Conservation (phyloP, 2,888 invertebrate genomes). For the Apamea sordens region DNA sequence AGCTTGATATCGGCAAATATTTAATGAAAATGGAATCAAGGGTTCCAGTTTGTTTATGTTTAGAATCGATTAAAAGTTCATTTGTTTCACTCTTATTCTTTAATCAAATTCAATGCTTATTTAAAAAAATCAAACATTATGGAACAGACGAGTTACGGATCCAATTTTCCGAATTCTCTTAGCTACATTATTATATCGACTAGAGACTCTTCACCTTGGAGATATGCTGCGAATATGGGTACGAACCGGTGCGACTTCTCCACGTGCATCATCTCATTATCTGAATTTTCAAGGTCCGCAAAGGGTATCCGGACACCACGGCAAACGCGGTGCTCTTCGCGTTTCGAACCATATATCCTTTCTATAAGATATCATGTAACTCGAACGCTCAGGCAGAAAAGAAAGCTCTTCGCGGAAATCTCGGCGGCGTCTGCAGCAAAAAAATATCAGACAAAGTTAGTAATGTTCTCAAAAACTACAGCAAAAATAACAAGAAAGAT, state of each 20-base stretch:
- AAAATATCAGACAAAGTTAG: too few relatives aligned
- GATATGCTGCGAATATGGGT: conserved; percentile 94
- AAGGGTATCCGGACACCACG: conserved; percentile 77
- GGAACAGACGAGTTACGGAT: conserved; percentile 85
- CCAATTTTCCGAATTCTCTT: conserved; percentile 93
- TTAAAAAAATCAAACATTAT: background rate
- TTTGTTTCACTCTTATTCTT: conserved; percentile 25
- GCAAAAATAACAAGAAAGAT: conserved; percentile 2
- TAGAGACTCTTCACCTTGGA: conserved; percentile 84
- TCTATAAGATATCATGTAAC: conserved; percentile 86
- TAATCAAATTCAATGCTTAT: background rate
- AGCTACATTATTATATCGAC: conserved; percentile 91
- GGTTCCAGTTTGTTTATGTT: conserved; percentile 51
- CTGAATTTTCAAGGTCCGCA: conserved; percentile 81
- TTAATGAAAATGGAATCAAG: conserved; percentile 60
- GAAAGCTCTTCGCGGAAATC: conserved; percentile 75
- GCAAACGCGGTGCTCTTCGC: conserved; percentile 76
- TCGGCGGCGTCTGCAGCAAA: too few relatives aligned
- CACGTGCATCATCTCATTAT: conserved; percentile 74
- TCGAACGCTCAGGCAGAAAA: conserved; percentile 81
- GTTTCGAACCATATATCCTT: conserved; percentile 88
- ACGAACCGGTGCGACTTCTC: conserved; percentile 86
- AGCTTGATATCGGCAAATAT: conserved; percentile 58
- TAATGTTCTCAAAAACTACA: background rate
- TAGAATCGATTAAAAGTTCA: conserved; percentile 40